Base-by-base conservation (phyloP, 2,888 invertebrate species). In the Schizaphis graminum region DNA sequence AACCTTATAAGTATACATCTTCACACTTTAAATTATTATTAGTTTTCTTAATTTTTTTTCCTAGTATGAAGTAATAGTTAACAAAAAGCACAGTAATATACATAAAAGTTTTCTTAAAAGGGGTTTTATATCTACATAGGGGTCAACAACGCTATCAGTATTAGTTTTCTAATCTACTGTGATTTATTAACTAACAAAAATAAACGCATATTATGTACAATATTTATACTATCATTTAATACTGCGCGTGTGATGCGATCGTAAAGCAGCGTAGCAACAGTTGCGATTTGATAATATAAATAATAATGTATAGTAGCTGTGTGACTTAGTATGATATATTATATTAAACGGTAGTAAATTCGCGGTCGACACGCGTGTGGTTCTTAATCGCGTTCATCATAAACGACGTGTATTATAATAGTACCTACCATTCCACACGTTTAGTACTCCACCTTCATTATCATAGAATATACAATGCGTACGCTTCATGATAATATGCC, bases 231-330 rank as follows among this genome's bases (percentile, higher is more conserved):
- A 28, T 1, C 28, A 44, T 77, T 77, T 44, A 86, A 86, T 13
- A 86, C 7, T 10, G 26, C 85, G 56, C 86, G 86, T 91, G 91
- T 57, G 57, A 86, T 47, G n/a, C n/a, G 57, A 86, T 86, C 91
- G 61, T 91, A 91, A 86, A 91, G 11, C 77, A 44, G 21, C 84
- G 28, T 41, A 77, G 91, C 91, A 91, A 91, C 91, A 91, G 91
- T 91, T 91, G 84, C 28, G 49, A 77, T 47, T 86, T 77, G 21
- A 77, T 35, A 21, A 56, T 41, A 35, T 89, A 49, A 86, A 86
- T 86, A 49, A 53, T 28, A 53, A 53, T 88, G 35, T 85, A 21
- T 44, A 85, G 77, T 77, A 44, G 13, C 85, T 44, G 28, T 85
- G 44, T 85, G 85, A 44, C 44, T 41, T 44, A 41, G 44, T 41